phyloP scores from a whole-genome alignment of 2,797 vertebrate genomes.

The Pangasius mekongensis region DNA sequence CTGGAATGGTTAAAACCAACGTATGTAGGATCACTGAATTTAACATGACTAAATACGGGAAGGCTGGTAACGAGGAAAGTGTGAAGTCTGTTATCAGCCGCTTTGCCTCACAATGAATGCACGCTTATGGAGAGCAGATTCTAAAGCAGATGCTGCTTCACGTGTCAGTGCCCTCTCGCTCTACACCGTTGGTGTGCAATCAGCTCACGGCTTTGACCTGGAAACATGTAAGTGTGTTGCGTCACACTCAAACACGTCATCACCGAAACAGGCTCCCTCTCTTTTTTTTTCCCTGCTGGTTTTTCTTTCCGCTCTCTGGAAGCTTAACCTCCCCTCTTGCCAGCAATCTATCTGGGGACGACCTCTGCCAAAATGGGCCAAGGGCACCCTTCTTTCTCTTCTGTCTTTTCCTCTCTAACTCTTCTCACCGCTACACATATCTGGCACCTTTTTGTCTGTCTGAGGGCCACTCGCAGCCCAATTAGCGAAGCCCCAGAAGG shows the following conservation, averaged over 20 bases:
- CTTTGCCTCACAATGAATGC: background rate
- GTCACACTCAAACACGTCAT: slow-evolving; percentile 33
- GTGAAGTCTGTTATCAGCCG: background rate
- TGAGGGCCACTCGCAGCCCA: slow-evolving; percentile 25
- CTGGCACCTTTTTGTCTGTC: slow-evolving; percentile 43
- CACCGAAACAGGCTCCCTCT: background rate
- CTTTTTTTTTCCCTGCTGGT: background rate
- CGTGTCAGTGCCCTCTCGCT: background rate
- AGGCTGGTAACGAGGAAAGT: background rate
- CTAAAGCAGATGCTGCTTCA: slow-evolving; percentile 15
- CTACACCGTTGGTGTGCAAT: slow-evolving; percentile 1
- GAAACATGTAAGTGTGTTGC: slow-evolving; percentile 28
- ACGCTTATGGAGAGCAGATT: slow-evolving; percentile 1
- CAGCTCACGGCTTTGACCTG: slow-evolving; percentile 27
- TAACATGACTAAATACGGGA: background rate
- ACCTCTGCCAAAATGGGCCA: slow-evolving; percentile 57
- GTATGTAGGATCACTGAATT: background rate
- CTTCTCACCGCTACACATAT: slow-evolving; percentile 22
- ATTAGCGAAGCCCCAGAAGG: slow-evolving; percentile 45
- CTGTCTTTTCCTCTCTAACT: background rate
- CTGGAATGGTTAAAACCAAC: background rate
- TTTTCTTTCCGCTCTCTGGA: slow-evolving; percentile 36
- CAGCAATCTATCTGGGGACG: slow-evolving; percentile 43
- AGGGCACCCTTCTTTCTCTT: slow-evolving; percentile 50
- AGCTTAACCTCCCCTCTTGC: slow-evolving; percentile 1